These are phyloP conservation scores for Phrynosoma platyrhinos DNA, from an alignment of 2,113 vertebrate species.

Conservation along the genomic window DNA sequence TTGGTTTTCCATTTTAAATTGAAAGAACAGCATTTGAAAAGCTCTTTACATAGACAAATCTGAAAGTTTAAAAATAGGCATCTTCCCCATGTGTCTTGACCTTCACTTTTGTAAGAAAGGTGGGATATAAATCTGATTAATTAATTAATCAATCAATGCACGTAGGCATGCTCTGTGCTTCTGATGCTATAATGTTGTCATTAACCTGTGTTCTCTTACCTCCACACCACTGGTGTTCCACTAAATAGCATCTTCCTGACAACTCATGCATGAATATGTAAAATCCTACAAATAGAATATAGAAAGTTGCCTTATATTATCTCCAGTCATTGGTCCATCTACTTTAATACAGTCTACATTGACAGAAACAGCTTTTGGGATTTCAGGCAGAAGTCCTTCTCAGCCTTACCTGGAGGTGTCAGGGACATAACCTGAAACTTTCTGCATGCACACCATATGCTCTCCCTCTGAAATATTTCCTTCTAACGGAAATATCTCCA, in stretches of 20 bases:
- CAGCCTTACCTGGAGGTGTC: background rate
- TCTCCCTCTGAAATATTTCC: background rate
- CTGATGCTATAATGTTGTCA: too few species aligned
- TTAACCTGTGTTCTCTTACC: background rate
- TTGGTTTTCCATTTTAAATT: background rate
- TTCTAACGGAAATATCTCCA: too few species aligned
- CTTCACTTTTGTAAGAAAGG: background rate
- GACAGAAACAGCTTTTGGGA: background rate
- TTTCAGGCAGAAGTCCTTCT: background rate
- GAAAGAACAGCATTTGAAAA: background rate
- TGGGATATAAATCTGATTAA: too few species aligned
- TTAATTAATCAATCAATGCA: too few species aligned
- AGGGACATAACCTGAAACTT: background rate
- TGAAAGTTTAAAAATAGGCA: background rate
- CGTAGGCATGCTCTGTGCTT: too few species aligned
- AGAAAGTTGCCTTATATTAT: background rate
- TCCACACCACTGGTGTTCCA: background rate
- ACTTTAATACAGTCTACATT: background rate
- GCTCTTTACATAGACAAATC: slow-evolving; percentile 1
- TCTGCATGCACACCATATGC: background rate
- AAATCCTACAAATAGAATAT: background rate
- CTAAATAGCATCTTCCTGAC: background rate
- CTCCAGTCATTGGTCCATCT: too few species aligned
- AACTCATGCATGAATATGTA: background rate
- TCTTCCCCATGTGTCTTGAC: background rate